Evolutionary conservation across 1,140 invertebrate genomes (phyloP).

Genomic region (Caenorhabditis brenneri): DNA sequence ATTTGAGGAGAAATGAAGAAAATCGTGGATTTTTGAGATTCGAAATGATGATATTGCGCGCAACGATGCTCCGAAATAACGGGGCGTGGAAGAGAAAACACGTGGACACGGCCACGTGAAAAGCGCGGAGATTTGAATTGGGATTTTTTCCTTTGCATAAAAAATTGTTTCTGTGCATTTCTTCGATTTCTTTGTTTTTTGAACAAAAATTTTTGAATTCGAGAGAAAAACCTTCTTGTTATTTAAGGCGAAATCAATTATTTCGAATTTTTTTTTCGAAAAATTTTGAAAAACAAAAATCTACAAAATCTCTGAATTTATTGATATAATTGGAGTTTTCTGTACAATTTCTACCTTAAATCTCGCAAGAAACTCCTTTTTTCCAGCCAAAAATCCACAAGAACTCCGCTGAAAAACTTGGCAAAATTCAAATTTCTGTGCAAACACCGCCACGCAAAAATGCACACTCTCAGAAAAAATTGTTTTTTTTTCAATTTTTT

Average conservation of each 20-base stretch:
- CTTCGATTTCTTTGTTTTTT: too few relatives aligned
- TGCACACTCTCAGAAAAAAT: not conserved
- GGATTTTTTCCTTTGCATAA: not conserved
- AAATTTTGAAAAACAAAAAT: not conserved
- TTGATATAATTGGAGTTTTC: too few relatives aligned
- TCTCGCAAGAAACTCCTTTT: too few relatives aligned
- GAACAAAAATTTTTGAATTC: too few relatives aligned
- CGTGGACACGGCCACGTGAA: not conserved
- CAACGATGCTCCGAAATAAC: not conserved
- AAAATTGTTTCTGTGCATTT: too few relatives aligned
- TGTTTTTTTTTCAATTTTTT: not conserved
- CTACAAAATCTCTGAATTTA: too few relatives aligned
- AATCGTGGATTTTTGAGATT: not conserved
- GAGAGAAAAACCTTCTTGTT: not conserved
- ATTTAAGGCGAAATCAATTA: too few relatives aligned
- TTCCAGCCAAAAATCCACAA: too few relatives aligned
- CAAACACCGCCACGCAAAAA: not conserved
- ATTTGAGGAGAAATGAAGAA: not conserved
- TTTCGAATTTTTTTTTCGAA: not conserved
- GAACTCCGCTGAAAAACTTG: too few relatives aligned
- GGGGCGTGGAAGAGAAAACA: not conserved
- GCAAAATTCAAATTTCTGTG: not conserved
- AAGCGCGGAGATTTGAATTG: not conserved
- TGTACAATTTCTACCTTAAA: too few relatives aligned
- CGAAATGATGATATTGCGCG: not conserved